Evolutionary conservation across 2,797 vertebrate species (phyloP), one percentile per base, ranked within the genome.

Genomic region (Argentina silus): DNA sequence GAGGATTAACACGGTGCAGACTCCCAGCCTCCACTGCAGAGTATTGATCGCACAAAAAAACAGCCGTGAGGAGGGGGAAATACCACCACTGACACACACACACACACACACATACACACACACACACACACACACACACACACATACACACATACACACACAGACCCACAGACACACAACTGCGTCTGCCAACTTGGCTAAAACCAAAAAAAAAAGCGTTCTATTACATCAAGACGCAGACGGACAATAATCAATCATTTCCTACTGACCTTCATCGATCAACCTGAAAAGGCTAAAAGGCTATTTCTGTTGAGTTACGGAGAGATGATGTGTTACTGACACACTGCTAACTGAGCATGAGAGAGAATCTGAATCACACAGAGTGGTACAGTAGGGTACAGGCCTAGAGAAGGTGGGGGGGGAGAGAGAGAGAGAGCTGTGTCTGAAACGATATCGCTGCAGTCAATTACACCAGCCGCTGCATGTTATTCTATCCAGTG

Each of bases 41-140:
- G 84, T 92, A 94, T 93, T 74, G 91, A 94, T 92, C 36, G 57
- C 4, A 57, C 70, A 85, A 86, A 88, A 90, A 91, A 87, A 70
- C 77, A 83, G 85, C 83, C 74, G 73, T 74, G 83, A 90, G 83
- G 83, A 84, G 69, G 69, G 55, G 74, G 72, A 75, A 81, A 83
- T 60, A 81, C 74, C 65, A 70, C 62, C 59, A 67, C 50, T 69
- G 69, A 75, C 67, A 76, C 70, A 72, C 23, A 63, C 55, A 70
- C 8, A 69, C 43, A 59, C 45, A 65, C n/a, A 68, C 53, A 45
- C 44, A 67, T 17, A 62, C 59, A 72, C 59, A 57, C 77, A 67
- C 65, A 66, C 44, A 74, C 70, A 47, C 27, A 60, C 67, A 53
- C 60, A 74, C 17, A 64, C 53, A 48, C 56, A 15, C n/a, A 59